phyloP scores from a whole-genome alignment of 2,888 invertebrate genomes.

The Volucella inflata region DNA sequence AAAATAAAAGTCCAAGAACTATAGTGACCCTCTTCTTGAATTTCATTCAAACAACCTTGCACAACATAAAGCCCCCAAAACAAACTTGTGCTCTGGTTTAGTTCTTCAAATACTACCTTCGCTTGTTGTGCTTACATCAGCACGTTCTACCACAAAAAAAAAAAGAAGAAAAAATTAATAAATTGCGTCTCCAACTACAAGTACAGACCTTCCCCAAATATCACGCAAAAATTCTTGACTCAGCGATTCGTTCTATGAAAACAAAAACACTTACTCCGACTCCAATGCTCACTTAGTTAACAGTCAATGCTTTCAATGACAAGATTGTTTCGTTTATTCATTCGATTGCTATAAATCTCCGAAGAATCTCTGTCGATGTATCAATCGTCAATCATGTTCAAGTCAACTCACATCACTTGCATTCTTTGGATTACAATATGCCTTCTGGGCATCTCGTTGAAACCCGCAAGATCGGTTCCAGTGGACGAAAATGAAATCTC shows the following conservation, averaged over 20 bases:
- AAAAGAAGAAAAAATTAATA: neutral
- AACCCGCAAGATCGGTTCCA: slow-evolving; percentile 27
- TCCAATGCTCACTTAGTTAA: slow-evolving; percentile 31
- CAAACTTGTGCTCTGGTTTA: slow-evolving; percentile 58
- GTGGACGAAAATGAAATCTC: slow-evolving; percentile 79
- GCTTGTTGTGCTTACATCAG: slow-evolving; percentile 55
- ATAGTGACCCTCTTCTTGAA: slow-evolving; percentile 48
- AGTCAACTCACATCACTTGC: slow-evolving; percentile 55
- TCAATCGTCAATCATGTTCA: slow-evolving; percentile 61
- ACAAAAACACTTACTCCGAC: slow-evolving; percentile 35
- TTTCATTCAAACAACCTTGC: slow-evolving; percentile 41
- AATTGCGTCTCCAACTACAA: slow-evolving; percentile 28
- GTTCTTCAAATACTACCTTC: slow-evolving; percentile 38
- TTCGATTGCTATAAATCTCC: slow-evolving; percentile 66
- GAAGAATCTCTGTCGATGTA: slow-evolving; percentile 28
- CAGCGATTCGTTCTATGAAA: slow-evolving; percentile 40
- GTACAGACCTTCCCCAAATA: slow-evolving; percentile 62
- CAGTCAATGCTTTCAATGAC: slow-evolving; percentile 62
- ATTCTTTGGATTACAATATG: slow-evolving; percentile 44
- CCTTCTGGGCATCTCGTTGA: slow-evolving; percentile 40
- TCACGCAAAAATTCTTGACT: slow-evolving; percentile 13
- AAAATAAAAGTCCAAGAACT: slow-evolving; percentile 29
- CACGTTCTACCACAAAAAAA: slow-evolving; percentile 19
- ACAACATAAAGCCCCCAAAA: slow-evolving; percentile 30
- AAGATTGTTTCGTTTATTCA: slow-evolving; percentile 42